A percentile compares a stretch with the other conserved stretches of the same genome.
Conservation (phyloP, 2,113 vertebrate genomes). For the Pomatostomus ruficeps region DNA sequence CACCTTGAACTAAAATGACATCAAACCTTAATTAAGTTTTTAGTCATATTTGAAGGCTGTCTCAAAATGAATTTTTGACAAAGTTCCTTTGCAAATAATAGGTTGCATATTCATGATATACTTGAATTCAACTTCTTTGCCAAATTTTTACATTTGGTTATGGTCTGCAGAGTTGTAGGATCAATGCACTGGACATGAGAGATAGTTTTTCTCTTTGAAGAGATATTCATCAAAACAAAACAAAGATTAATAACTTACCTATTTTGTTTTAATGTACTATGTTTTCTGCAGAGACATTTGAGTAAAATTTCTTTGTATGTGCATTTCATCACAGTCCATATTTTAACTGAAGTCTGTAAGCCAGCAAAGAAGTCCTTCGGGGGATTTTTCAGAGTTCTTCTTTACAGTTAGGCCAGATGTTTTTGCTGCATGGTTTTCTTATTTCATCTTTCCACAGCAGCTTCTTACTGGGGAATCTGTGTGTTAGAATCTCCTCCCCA, state of each 20-base stretch:
- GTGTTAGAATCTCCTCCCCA: not conserved
- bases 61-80: not conserved
- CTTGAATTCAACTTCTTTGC: not conserved
- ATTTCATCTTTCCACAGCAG: not conserved
- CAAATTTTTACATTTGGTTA: not conserved
- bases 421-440: not conserved
- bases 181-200: not conserved
- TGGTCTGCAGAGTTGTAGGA: not conserved
- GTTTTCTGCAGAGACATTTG: not conserved
- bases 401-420: not conserved
- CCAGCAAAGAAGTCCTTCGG: not conserved
- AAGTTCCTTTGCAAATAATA: not conserved
- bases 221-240: not conserved
- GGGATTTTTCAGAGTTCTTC: not conserved
- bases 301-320: not conserved
- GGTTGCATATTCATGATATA: not conserved
- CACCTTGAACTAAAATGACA: not conserved
- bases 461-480: not conserved
- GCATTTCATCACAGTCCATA: not conserved
- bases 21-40: not conserved
- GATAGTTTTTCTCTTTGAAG: not conserved
- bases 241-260: not conserved
- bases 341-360: not conserved
- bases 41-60: not conserved
- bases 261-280: not conserved